Conservation (phyloP, 2,797 vertebrate species). For the Thalassophryne amazonica region DNA sequence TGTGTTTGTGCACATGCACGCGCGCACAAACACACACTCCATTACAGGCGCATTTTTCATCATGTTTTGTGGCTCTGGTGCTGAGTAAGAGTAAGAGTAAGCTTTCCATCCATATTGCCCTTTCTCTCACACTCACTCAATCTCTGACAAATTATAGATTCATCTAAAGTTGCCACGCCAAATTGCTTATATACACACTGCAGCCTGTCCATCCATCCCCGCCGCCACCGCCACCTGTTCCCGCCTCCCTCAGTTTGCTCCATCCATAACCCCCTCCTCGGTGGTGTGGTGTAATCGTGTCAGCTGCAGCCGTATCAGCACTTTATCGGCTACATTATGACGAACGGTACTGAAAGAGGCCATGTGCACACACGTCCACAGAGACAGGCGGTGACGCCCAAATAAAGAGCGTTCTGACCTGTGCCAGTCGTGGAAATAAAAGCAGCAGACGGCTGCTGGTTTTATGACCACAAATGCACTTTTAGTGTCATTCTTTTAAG, state of each 20-base stretch:
- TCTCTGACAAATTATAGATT: conserved; percentile 63
- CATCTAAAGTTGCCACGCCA: conserved; percentile 51
- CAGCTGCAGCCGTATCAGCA: conserved; percentile 59
- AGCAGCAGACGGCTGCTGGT: not conserved
- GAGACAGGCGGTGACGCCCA: not conserved
- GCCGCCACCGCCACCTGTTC: conserved; percentile 2
- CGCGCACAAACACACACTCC: conserved; percentile 11
- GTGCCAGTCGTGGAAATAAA: conserved; percentile 14
- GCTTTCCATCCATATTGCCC: conserved; percentile 52
- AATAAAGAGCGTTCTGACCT: conserved; percentile 30
- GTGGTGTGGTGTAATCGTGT: conserved; percentile 41
- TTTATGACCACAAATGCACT: conserved; percentile 9
- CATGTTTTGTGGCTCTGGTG: conserved; percentile 53
- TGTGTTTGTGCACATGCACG: not conserved
- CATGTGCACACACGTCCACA: conserved; percentile 1
- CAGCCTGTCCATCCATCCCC: conserved; percentile 23
- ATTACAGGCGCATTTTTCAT: conserved; percentile 56
- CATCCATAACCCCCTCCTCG: conserved; percentile 37
- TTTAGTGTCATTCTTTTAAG: conserved; percentile 22
- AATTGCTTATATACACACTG: conserved; percentile 49
- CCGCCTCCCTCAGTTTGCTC: conserved; percentile 10
- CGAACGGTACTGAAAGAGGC: conserved; percentile 26
- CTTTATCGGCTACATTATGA: conserved; percentile 60
- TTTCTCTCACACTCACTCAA: conserved; percentile 47
- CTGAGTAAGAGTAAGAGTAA: conserved; percentile 69